phyloP scores from a whole-genome alignment of 2,888 invertebrate species.

The Ormyrus labotus region DNA sequence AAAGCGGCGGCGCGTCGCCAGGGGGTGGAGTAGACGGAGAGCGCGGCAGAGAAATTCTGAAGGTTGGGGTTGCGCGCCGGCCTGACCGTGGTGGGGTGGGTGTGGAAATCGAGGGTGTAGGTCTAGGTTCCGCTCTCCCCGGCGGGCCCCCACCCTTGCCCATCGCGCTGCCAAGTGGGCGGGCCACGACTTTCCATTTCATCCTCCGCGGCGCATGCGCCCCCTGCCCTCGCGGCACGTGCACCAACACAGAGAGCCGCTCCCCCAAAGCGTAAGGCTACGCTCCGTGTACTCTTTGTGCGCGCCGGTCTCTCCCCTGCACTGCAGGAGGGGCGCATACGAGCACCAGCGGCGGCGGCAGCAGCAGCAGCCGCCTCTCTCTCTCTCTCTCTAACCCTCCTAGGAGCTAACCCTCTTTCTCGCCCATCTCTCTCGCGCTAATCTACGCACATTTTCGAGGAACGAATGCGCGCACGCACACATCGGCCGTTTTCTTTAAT shows the following conservation, averaged over 20 bases:
- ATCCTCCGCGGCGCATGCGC: slow-evolving; percentile 68
- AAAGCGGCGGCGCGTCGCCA: slow-evolving; percentile 5
- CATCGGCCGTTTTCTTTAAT: slow-evolving; percentile 4
- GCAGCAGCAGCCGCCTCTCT: too few relatives aligned
- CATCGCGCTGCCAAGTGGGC: slow-evolving; percentile 66
- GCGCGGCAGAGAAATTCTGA: slow-evolving; percentile 57
- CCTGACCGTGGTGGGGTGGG: slow-evolving; percentile 66
- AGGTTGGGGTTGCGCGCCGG: slow-evolving; percentile 72
- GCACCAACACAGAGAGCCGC: background rate
- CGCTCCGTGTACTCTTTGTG: background rate
- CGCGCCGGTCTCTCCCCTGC: background rate
- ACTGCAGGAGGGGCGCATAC: too few relatives aligned
- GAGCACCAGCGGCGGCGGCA: too few relatives aligned
- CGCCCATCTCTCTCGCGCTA: too few relatives aligned
- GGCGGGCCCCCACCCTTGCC: slow-evolving; percentile 42
- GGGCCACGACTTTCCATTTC: slow-evolving; percentile 73
- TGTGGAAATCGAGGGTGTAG: slow-evolving; percentile 70
- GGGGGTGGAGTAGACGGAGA: background rate
- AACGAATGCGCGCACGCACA: background rate
- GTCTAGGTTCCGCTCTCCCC: slow-evolving; percentile 68
- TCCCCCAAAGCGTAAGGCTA: background rate
- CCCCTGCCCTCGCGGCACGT: slow-evolving; percentile 5
- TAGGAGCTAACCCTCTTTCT: background rate
- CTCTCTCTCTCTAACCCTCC: background rate
- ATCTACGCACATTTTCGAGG: too few relatives aligned